Percentiles rank a stretch among this genome's conserved stretches.
Conservation (phyloP, 2,797 vertebrate species). For the Esox lucius region DNA sequence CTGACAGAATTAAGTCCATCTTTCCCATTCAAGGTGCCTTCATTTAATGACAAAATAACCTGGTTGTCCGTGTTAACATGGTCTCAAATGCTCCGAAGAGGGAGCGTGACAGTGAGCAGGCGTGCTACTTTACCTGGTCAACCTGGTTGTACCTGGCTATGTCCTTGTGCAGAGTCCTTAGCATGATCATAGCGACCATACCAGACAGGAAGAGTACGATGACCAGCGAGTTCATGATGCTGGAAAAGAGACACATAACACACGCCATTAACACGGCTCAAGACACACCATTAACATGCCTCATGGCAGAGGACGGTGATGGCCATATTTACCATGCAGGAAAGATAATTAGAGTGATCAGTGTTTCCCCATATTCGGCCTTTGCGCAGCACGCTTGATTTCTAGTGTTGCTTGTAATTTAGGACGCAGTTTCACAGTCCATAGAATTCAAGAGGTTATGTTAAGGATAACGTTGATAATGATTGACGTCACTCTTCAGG, state of each 20-base stretch:
- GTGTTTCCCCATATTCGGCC: too few species aligned
- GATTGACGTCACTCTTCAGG: neutral
- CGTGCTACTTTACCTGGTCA: slow-evolving; percentile 73
- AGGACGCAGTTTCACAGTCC: too few species aligned
- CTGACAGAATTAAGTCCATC: too few species aligned
- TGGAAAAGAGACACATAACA: slow-evolving; percentile 57
- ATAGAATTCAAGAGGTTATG: too few species aligned
- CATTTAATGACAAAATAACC: neutral
- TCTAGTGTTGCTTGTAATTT: too few species aligned
- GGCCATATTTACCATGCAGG: neutral
- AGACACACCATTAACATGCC: too few species aligned
- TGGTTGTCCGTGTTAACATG: neutral
- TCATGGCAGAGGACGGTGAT: neutral
- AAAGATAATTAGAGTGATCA: too few species aligned
- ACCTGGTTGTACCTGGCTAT: slow-evolving; percentile 92
- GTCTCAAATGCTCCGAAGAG: neutral
- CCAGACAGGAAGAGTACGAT: slow-evolving; percentile 90
- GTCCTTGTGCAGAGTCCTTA: slow-evolving; percentile 89
- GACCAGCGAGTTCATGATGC: slow-evolving; percentile 92
- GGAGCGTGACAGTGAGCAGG: neutral
- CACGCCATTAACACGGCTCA: neutral
- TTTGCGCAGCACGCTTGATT: too few species aligned
- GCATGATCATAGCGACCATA: slow-evolving; percentile 91
- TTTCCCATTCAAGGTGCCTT: neutral
- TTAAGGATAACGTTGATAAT: neutral